Evolutionary conservation across 2,888 invertebrate genomes (phyloP), one percentile per base, ranked within the genome.

Genomic region (Pristionchus exspectatus): DNA sequence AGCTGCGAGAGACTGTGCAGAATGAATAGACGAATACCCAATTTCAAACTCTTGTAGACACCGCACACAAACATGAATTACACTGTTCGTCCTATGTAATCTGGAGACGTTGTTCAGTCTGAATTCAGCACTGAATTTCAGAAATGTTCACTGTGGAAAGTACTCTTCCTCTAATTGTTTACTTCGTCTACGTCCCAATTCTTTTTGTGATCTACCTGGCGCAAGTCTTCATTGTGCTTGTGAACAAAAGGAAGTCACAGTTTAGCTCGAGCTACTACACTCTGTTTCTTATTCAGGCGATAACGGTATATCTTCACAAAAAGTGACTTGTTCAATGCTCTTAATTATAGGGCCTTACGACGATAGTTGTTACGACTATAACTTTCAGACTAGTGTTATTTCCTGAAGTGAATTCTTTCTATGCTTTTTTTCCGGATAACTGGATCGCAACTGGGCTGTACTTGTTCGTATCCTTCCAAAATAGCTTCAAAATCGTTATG

Each of bases 141-240:
- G 12, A 9, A 2, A 69, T 69, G 69, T 69, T 30, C 69, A 30
- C 69, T 12, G 69, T 30, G 12, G 69, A 16, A 69, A 44, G 38
- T 5, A 77, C 44, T 24, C 27, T 81, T 27, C 81, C 81, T 18
- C 81, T 81, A 12, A 81, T 81, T 18, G 16, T 81, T n/a, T 81
- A 81, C 81, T n/a, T 16, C 12, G 24, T 81, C 14, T 81, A 81
- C 27, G 50, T 81, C 9, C 81, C 81, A 10, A 81, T 81, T 81
- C 9, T 81, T 27, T 81, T 54, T 18, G 50, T 50, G 9, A 50
- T 81, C n/a, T 81, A 81, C 27, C 50, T 50, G 12, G 27, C 27
- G 1, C 81, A 81, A 81, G 81, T 50, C 14, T 16, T 81, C 14
- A 81, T 81, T 33, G 81, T 81, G n/a, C 1, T 54, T 14, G 27